Evolutionary conservation across 2,888 invertebrate genomes (phyloP), one percentile per base, ranked within the genome.

Genomic region (Himalopsyche anomala): DNA sequence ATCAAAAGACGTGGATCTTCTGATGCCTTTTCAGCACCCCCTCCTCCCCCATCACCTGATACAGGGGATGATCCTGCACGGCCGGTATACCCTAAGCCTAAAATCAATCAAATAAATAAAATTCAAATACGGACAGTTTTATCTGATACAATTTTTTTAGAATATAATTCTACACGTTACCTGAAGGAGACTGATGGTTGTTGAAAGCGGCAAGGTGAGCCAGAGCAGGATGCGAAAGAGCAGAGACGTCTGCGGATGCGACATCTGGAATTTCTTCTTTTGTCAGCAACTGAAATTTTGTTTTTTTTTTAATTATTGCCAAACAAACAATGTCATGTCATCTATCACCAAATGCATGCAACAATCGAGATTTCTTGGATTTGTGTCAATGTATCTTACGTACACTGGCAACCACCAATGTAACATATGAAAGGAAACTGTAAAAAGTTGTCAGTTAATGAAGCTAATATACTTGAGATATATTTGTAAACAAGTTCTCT

Each of bases 141-240:
- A 11, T 62, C 19, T 19, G n/a, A 28, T 62, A 62, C 8, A 62
- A 2, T 19, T 19, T 40, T 40, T n/a, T 17, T 56, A 1, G 56
- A 5, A 4, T 3, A 9, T 45, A 15, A 4, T 4, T 15, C 6
- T 19, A 6, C 2, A 11, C 19, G 28, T 19, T 62, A 62, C 62
- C 62, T 62, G 62, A 62, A 19, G 62, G 62, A 11, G 62, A 62
- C 17, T 45, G 51, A 55, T 81, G 81, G 19, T 54, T 42, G 8
- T 80, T 80, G 80, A 80, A 80, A 8, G 93, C 93, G 0, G 93
- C 93, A 42, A 88, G 82, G 45, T 88, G 88, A 0, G 93, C 93
- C 86, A 93, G 92, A 90, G 93, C 93, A 19, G 93, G 90, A 0
- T 92, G 92, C 0, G 93, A 92, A 0, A 87, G 88, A 0, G 93